Conservation (phyloP, 2,113 vertebrate species). For the Anoura caudifer region DNA sequence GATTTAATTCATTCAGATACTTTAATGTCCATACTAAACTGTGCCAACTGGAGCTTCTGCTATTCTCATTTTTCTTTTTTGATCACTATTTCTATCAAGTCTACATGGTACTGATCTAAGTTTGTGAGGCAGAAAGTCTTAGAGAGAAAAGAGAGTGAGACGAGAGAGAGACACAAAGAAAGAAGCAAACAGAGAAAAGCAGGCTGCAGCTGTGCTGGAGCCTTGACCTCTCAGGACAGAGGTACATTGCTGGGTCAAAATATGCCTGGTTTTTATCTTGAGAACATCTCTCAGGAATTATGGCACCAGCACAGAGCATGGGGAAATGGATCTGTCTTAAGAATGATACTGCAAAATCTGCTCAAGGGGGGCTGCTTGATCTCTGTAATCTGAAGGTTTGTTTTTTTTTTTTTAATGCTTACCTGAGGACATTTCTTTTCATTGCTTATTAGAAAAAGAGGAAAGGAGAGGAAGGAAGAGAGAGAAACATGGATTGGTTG, state of each 20-base stretch:
- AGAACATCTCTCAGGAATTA: background rate
- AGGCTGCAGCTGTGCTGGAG: background rate
- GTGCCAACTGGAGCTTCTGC: background rate
- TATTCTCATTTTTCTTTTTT: background rate
- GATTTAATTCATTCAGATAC: background rate
- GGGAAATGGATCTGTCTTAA: background rate
- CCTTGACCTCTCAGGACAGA: background rate
- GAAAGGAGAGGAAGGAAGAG: too few species aligned
- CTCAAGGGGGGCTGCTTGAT: too few species aligned
- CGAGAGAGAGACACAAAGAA: background rate
- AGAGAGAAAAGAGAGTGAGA: background rate
- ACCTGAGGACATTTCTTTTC: too few species aligned
- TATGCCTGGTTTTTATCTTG: too few species aligned
- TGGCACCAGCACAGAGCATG: fast-evolving
- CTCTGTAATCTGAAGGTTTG: background rate
- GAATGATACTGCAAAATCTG: background rate
- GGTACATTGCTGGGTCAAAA: background rate
- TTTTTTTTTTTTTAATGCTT: too few species aligned
- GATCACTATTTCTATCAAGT: background rate
- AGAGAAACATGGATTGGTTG: too few species aligned
- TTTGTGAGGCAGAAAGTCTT: background rate
- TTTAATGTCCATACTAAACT: background rate
- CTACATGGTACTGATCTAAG: background rate
- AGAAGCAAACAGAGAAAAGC: background rate
- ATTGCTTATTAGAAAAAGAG: too few species aligned